These are phyloP conservation scores for Peromyscus attwateri DNA, from an alignment of 2,797 vertebrate genomes.

Conservation along the genomic window DNA sequence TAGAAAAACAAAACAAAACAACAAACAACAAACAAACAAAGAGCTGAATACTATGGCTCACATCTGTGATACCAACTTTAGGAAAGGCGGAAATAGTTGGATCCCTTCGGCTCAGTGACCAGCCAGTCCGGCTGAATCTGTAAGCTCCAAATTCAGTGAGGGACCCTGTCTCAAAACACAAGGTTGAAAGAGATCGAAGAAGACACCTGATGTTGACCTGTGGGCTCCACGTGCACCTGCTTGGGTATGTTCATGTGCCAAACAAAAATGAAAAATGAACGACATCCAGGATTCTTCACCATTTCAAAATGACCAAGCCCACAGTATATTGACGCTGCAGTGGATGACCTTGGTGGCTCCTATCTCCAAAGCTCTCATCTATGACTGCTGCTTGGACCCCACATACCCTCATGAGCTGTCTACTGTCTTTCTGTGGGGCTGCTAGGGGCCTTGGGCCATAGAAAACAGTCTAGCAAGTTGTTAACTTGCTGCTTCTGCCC, in stretches of 20 bases:
- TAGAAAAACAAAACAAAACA: too few species aligned
- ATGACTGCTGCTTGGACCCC: background rate
- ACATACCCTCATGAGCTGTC: background rate
- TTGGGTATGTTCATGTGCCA: background rate
- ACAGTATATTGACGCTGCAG: background rate
- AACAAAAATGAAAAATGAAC: background rate
- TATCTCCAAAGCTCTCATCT: background rate
- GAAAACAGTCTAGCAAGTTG: background rate
- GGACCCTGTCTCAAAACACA: background rate
- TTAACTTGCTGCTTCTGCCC: background rate
- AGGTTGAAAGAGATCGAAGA: background rate
- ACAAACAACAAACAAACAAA: too few species aligned
- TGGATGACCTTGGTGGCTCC: background rate
- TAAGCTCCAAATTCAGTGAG: background rate
- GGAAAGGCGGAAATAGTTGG: background rate
- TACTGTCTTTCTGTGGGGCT: background rate
- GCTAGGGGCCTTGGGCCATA: background rate
- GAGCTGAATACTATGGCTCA: too few species aligned
- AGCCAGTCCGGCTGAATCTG: background rate
- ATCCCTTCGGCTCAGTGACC: background rate
- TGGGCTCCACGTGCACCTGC: background rate
- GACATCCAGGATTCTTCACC: slow-evolving; percentile 72
- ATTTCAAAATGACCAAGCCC: slow-evolving; percentile 81
- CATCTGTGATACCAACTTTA: background rate
- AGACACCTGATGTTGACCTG: background rate